These are phyloP conservation scores for Callipepla californica DNA, from an alignment of 2,113 vertebrate species.

Conservation along the genomic window DNA sequence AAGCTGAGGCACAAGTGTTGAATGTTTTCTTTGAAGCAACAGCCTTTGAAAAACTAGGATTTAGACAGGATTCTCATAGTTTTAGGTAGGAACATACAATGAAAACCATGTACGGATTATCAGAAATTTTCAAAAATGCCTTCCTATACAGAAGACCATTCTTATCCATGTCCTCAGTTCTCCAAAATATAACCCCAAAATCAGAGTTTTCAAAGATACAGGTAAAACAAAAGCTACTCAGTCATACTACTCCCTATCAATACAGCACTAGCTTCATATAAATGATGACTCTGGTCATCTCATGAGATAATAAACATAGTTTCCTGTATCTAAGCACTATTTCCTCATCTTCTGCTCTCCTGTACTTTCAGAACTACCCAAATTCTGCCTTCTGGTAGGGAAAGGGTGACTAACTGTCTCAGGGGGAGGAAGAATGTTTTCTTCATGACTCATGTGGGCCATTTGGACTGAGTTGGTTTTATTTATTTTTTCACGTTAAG, in stretches of 20 bases:
- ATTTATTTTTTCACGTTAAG: conserved; percentile 10
- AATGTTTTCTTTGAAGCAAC: neutral
- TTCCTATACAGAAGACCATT: neutral
- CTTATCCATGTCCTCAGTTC: neutral
- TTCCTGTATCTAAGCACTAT: neutral
- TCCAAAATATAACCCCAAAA: neutral
- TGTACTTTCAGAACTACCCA: neutral
- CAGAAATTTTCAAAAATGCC: neutral
- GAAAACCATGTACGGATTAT: neutral
- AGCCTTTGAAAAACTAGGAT: neutral
- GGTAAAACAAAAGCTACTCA: neutral
- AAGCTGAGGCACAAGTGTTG: neutral
- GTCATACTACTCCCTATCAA: neutral
- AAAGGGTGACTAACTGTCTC: conserved; percentile 1
- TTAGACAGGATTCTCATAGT: neutral
- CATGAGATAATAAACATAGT: neutral
- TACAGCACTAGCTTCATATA: neutral
- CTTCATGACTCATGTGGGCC: neutral
- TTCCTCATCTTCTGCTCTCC: neutral
- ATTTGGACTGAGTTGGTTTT: conserved; percentile 20
- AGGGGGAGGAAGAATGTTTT: neutral
- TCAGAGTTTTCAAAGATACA: neutral
- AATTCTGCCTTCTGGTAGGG: neutral
- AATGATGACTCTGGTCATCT: neutral
- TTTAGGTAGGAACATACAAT: neutral